Percentiles rank a stretch among this genome's conserved stretches.
Evolutionary conservation across 2,113 vertebrate genomes (phyloP).

Genomic region (Chaetodon auriga): DNA sequence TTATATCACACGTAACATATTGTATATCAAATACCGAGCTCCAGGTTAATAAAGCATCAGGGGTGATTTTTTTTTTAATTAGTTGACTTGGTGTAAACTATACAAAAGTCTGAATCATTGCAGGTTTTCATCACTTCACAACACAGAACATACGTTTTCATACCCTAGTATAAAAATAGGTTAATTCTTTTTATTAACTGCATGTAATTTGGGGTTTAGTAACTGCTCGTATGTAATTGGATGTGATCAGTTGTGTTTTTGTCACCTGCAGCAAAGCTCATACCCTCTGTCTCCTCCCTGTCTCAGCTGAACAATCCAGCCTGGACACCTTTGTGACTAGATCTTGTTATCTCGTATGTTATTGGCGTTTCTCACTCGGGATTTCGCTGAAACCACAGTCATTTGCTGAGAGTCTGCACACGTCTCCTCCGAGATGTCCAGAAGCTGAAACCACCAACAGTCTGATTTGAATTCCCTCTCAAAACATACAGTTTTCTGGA

Average conservation of each 20-base stretch:
- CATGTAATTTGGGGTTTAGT: neutral
- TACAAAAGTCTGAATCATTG: neutral
- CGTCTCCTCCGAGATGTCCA: constrained; percentile 32
- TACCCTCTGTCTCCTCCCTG: neutral
- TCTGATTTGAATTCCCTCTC: neutral
- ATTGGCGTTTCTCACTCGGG: constrained; percentile 3
- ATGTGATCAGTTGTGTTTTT: constrained; percentile 17
- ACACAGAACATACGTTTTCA: constrained; percentile 9
- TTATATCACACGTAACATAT: neutral
- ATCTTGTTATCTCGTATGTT: constrained; percentile 11
- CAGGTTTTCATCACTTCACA: neutral
- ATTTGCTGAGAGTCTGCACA: constrained; percentile 13
- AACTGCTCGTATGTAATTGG: constrained; percentile 1
- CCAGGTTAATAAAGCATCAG: constrained; percentile 8
- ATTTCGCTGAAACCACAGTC: constrained; percentile 8
- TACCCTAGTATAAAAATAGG: constrained; percentile 31
- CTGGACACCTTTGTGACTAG: constrained; percentile 3
- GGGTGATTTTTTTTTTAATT: constrained; percentile 4
- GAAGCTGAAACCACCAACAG: constrained; percentile 15
- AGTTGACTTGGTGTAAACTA: neutral
- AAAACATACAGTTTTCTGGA: constrained; percentile 19
- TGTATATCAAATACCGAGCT: neutral
- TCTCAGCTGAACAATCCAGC: constrained; percentile 23
- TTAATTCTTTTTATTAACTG: neutral
- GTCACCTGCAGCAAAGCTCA: constrained; percentile 11